A percentile compares a stretch with the other conserved stretches of the same genome.
phyloP scores from a whole-genome alignment of 92 coral and sea anemone species.

The Meandrina meandrites region DNA sequence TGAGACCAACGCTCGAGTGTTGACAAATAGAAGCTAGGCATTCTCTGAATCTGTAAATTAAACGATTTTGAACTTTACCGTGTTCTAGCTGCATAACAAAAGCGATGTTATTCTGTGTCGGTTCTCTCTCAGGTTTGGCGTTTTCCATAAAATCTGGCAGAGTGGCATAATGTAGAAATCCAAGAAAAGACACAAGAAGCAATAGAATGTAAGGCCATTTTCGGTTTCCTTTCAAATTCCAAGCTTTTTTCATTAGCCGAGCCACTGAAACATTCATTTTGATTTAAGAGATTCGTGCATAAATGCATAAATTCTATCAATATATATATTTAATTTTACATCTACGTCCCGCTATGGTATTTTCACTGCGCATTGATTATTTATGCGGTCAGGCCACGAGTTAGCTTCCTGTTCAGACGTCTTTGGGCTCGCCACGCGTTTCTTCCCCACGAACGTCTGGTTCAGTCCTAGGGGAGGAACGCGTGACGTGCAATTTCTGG shows the following conservation, averaged over 20 bases:
- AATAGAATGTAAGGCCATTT: background rate
- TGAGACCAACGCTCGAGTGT: background rate
- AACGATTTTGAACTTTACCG: background rate
- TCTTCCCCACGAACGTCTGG: no score
- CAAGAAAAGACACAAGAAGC: background rate
- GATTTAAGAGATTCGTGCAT: no score
- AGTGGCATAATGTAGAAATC: background rate
- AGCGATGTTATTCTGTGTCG: background rate
- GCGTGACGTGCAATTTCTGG: no score
- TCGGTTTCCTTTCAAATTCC: background rate
- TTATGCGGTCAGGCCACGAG: no score
- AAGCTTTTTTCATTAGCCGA: background rate
- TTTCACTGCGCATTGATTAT: no score
- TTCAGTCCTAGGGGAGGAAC: no score
- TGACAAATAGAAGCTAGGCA: background rate
- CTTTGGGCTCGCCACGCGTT: no score
- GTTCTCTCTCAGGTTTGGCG: background rate
- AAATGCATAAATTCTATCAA: no score
- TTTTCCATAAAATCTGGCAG: background rate
- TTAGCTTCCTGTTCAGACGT: no score
- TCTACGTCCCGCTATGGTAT: no score
- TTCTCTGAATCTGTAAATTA: background rate
- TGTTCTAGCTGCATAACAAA: background rate
- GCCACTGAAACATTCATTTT: background rate
- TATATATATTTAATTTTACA: no score